Percentiles rank a stretch among this genome's conserved stretches.
phyloP scores from a whole-genome alignment of 2,797 vertebrate genomes.

The Stomatorhinus walkeri region DNA sequence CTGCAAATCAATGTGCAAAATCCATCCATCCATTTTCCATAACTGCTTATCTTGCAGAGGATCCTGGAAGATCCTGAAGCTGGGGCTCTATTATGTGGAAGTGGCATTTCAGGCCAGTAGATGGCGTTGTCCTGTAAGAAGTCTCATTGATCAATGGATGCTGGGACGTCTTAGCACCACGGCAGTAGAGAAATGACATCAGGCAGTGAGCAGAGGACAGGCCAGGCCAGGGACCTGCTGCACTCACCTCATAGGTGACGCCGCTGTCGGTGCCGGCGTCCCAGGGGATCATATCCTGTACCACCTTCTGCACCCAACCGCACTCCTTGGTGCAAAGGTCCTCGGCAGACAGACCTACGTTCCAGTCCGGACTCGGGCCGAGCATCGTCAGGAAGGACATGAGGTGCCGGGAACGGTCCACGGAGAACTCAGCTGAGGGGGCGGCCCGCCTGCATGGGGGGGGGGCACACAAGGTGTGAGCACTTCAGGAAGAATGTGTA shows the following conservation, averaged over 20 bases:
- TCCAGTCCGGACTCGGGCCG: conserved; percentile 96
- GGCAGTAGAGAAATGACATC: neutral
- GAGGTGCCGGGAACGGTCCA: conserved; percentile 84
- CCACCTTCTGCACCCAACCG: conserved; percentile 87
- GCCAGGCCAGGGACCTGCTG: neutral
- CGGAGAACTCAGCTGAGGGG: conserved; percentile 95
- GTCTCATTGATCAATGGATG: neutral
- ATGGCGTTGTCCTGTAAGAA: conserved; percentile 33
- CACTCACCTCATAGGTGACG: conserved; percentile 82
- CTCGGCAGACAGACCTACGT: conserved; percentile 88
- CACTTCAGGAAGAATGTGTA: neutral
- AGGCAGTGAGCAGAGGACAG: neutral
- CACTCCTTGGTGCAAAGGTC: conserved; percentile 97
- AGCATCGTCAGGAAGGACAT: conserved; percentile 98
- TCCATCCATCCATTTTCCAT: neutral
- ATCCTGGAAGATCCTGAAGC: neutral
- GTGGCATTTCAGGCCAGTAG: conserved; percentile 25
- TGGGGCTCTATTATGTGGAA: neutral
- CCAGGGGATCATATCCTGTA: conserved; percentile 95
- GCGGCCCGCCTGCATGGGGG: conserved; percentile 73
- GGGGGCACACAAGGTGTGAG: neutral
- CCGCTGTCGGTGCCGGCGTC: conserved; percentile 95
- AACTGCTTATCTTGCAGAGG: neutral
- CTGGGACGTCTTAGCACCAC: neutral
- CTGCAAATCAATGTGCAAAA: neutral